Base-by-base conservation (phyloP, 2,888 invertebrate genomes). In the Drosophila ochracea region DNA sequence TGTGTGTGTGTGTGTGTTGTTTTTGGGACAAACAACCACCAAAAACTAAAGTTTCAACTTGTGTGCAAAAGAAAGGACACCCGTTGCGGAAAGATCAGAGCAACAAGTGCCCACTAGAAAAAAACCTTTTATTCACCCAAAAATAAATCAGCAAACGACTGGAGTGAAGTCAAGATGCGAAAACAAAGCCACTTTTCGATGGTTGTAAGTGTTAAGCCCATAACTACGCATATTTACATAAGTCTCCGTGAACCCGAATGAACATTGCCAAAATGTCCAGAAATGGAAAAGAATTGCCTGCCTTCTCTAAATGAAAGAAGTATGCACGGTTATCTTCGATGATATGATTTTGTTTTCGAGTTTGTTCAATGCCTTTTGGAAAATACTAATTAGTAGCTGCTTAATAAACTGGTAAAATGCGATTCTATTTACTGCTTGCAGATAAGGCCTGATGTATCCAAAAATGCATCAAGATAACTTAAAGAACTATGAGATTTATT, bases 71-170 rank as follows among this genome's bases (percentile, higher is more conserved):
- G 73, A 82, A 72, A 67, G 68, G 65, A 52, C 72, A 64, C 35
- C 52, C 65, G 50, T 54, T 63, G 41, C 13, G 57, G 43, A 55
- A 67, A 62, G 57, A 64, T 41, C 52, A n/a, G 37, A 57, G 84
- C 84, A 84, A 84, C 84, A 84, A 84, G 84, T 84, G 89, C 21
- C 73, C 70, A 73, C 70, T 80, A 35, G 57, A 78, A 76, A 71
- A 66, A 58, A 68, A 71, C 78, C 54, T 83, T 83, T 85, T 74
- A 76, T 83, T 76, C 74, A 81, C 71, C 76, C 13, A 60, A 66
- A 58, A 66, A 65, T 49, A 33, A 49, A 57, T 54, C 39, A 35
- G 49, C 37, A 31, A 41, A 50, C 66, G 64, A 58, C 69, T 64
- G 68, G 59, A 66, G 57, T 64, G 33, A 73, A 71, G 75, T 71